phyloP scores from a whole-genome alignment of 2,888 invertebrate species.

The Sminthurinus aureus region DNA sequence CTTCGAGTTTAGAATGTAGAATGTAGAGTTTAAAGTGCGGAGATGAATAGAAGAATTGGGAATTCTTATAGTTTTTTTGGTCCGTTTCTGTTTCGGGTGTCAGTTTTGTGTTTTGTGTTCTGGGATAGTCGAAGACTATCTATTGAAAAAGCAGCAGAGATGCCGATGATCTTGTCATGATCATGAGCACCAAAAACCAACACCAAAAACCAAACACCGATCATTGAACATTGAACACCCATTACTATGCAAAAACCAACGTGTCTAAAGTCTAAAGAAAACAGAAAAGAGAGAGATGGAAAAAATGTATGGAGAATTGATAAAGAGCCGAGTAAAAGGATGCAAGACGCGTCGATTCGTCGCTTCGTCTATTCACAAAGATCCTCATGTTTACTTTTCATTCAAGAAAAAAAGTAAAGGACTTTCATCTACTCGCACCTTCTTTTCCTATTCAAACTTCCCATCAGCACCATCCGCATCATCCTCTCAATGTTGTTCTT shows the following conservation, averaged over 20 bases:
- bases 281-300: slow-evolving; percentile 42
- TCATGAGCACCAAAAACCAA: not conserved
- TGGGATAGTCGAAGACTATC: too few relatives aligned
- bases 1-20: too few relatives aligned
- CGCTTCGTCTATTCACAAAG: slow-evolving; percentile 35
- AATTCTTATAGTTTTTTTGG: not conserved
- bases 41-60: not conserved
- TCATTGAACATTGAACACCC: slow-evolving; percentile 42
- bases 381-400: slow-evolving; percentile 48
- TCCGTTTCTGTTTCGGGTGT: not conserved
- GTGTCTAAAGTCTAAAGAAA: too few relatives aligned
- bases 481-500: slow-evolving; percentile 29
- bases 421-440: slow-evolving; percentile 33
- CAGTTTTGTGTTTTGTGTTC: not conserved
- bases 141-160: not conserved
- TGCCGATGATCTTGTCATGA: slow-evolving; percentile 49
- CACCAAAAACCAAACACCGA: too few relatives aligned
- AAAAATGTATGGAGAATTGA: too few relatives aligned
- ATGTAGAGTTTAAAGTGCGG: too few relatives aligned
- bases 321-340: too few relatives aligned
- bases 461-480: too few relatives aligned
- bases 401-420: slow-evolving; percentile 41
- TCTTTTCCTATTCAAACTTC: too few relatives aligned
- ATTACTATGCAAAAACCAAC: slow-evolving; percentile 56
- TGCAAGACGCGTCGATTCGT: slow-evolving; percentile 12